Base-by-base conservation (phyloP, 1,140 invertebrate genomes). In the Trachelipus rathkii region DNA sequence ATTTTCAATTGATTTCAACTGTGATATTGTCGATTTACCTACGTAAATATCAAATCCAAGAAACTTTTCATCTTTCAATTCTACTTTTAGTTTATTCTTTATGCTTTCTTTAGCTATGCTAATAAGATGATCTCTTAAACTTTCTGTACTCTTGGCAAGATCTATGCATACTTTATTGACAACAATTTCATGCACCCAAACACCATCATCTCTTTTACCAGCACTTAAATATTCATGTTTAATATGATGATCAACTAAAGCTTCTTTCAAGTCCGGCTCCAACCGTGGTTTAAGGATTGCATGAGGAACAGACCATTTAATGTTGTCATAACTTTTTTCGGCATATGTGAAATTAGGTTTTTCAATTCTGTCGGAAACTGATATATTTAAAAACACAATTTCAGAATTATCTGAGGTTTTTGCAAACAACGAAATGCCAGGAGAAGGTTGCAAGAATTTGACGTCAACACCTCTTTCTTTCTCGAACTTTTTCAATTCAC, bases 381-480 rank as follows among this genome's bases (percentile, higher is more conserved):
- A 13, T 60, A 60, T 60, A 60, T 60, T 60, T 13, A 60, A 15
- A 8, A 1, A 60, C 11, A 60, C 50, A 60, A 3, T 15, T 13
- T 13, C 11, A 0, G 11, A 13, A 60, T 19, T 60, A 3, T 60
- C 50, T 4, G 11, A 15, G 4, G 11, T 13, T 19, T 60, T 19
- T 19, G 50, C 50, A 15, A 15, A 19, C 50, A 60, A 60, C 50
- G 50, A 13, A 60, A 60, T 60, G 19, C 50, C 50, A 19, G 50
- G 50, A 19, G 11, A 60, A 60, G 50, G 19, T 13, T 60, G 19
- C 50, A 60, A 60, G 19, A 60, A 8, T 3, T 13, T 1, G 4
- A 60, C 50, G 50, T 60, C 50, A 60, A 60, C 50, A 60, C 50
- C 50, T 8, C 50, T 60, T 60, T 60, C 50, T 13, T 60, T 60